Evolutionary conservation across 64 coral and sea anemone species (phyloP).

Genomic region (Trachythela sp.): DNA sequence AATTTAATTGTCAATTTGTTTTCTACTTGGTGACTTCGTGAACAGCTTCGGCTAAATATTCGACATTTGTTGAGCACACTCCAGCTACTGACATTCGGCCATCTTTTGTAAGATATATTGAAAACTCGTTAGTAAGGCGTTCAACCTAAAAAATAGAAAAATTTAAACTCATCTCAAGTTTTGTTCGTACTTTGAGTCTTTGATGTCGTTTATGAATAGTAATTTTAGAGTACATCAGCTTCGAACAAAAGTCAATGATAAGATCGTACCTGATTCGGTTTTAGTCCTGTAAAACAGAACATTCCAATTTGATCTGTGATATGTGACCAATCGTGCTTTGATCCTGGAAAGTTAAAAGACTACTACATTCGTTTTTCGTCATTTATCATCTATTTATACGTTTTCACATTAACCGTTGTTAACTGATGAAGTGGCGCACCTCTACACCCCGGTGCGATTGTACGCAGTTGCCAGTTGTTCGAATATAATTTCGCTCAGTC

Average conservation of each 20-base stretch:
- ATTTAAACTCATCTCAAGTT: neutral
- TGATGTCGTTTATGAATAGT: too few species aligned
- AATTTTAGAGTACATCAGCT: too few species aligned
- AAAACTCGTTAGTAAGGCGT: constrained; percentile 83
- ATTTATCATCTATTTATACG: too few species aligned
- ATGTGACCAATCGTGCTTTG: constrained; percentile 91
- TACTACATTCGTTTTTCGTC: too few species aligned
- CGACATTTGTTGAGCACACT: constrained; percentile 77
- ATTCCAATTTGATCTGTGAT: constrained; percentile 99
- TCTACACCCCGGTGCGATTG: too few species aligned
- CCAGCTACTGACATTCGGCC: constrained; percentile 90
- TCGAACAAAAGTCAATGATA: too few species aligned
- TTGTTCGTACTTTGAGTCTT: too few species aligned
- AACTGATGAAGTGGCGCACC: too few species aligned
- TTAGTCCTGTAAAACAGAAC: constrained; percentile 96
- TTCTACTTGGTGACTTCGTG: constrained; percentile 87
- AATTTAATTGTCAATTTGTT: neutral
- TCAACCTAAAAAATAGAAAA: constrained; percentile 57
- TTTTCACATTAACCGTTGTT: too few species aligned
- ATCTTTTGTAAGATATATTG: constrained; percentile 94
- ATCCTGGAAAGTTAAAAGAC: constrained; percentile 47
- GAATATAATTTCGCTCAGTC: too few species aligned
- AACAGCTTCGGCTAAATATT: constrained; percentile 70
- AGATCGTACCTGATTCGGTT: constrained; percentile 70
- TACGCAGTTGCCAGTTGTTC: too few species aligned